These are phyloP conservation scores for Porphyrio hochstetteri DNA, from an alignment of 2,113 vertebrate species.

Conservation along the genomic window DNA sequence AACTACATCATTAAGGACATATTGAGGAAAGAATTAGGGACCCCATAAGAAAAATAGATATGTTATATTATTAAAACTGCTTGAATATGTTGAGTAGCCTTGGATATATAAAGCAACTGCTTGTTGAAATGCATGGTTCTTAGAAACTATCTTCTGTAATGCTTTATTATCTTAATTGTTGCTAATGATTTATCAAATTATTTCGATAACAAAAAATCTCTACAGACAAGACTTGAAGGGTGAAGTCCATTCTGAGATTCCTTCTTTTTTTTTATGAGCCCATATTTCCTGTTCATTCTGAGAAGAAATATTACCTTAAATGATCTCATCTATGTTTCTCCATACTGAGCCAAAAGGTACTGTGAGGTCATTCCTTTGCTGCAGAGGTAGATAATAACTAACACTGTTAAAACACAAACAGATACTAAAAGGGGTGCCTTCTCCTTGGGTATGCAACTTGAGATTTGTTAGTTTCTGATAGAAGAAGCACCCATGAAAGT, in stretches of 20 bases:
- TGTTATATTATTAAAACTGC: neutral
- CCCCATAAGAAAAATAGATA: neutral
- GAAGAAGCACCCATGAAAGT: neutral
- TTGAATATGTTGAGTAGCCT: neutral
- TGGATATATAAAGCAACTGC: neutral
- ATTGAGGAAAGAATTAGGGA: neutral
- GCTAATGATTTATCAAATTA: neutral
- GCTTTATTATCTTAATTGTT: neutral
- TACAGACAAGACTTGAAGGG: neutral
- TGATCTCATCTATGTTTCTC: neutral
- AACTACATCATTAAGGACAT: neutral
- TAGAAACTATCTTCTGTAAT: neutral
- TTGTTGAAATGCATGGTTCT: neutral
- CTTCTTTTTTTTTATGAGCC: neutral
- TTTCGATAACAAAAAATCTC: neutral
- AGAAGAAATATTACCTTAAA: neutral
- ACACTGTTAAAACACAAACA: neutral
- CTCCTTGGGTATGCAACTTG: neutral
- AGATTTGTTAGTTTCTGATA: neutral
- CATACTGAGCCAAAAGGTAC: neutral
- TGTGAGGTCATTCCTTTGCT: neutral
- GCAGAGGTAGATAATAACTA: neutral
- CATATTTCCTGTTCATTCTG: neutral
- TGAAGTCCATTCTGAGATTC: neutral
- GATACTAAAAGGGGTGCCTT: neutral